phyloP scores from a whole-genome alignment of 2,113 vertebrate genomes.

The Austrofundulus limnaeus region DNA sequence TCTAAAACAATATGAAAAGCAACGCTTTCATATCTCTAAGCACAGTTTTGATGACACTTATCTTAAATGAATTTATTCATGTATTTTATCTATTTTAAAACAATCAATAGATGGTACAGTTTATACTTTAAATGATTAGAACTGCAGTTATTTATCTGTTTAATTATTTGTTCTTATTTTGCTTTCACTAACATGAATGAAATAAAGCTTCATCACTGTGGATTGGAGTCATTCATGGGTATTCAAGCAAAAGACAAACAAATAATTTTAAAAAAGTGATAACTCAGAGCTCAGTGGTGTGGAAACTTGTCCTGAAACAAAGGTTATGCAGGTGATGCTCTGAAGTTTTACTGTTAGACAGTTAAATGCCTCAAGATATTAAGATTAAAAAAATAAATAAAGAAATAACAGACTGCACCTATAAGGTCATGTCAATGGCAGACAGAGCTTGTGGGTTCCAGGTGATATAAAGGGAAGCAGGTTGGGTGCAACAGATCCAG shows the following conservation, averaged over 20 bases:
- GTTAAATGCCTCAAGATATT: slow-evolving; percentile 31
- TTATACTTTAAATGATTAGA: no score
- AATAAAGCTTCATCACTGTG: neutral
- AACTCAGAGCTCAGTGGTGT: slow-evolving; percentile 39
- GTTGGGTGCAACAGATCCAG: slow-evolving; percentile 56
- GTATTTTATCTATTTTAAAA: neutral
- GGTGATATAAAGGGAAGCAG: slow-evolving; percentile 7
- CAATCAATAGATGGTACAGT: no score
- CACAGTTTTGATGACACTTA: no score
- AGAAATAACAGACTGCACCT: slow-evolving; percentile 28
- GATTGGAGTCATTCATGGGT: neutral
- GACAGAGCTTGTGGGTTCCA: slow-evolving; percentile 5
- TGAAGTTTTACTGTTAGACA: slow-evolving; percentile 18
- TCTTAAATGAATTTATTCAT: neutral
- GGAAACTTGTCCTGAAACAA: slow-evolving; percentile 41
- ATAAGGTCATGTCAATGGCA: slow-evolving; percentile 26
- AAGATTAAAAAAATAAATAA: slow-evolving; percentile 3
- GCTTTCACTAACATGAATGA: no score
- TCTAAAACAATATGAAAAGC: no score
- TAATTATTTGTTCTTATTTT: no score
- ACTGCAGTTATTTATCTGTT: no score
- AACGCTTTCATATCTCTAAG: no score
- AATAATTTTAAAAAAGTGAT: slow-evolving; percentile 33
- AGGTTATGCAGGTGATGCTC: slow-evolving; percentile 37
- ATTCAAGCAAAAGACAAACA: slow-evolving; percentile 21